Percentiles rank a stretch among this genome's conserved stretches.
phyloP scores from a whole-genome alignment of 2,888 invertebrate genomes.

The Anarsia innoxiella region DNA sequence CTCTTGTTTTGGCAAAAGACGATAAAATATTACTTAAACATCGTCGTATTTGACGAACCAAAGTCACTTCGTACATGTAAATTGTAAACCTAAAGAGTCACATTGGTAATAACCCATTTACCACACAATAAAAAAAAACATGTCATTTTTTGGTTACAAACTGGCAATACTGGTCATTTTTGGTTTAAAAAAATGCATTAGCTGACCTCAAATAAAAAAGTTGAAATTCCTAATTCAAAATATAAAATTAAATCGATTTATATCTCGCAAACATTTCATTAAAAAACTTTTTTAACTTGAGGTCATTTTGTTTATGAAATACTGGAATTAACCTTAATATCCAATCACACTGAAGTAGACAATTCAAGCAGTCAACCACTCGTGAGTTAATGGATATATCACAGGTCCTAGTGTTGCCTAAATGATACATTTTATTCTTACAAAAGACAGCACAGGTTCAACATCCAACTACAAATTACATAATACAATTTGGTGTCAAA shows the following conservation, averaged over 20 bases:
- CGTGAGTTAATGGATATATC: slow-evolving; percentile 62
- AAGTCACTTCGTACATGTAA: slow-evolving; percentile 12
- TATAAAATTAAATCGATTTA: too few species aligned
- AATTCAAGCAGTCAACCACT: slow-evolving; percentile 58
- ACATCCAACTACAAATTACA: slow-evolving; percentile 32
- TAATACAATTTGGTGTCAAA: slow-evolving; percentile 37
- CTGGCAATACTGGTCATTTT: slow-evolving; percentile 68
- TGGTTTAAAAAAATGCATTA: slow-evolving; percentile 34
- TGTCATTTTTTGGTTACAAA: slow-evolving; percentile 52
- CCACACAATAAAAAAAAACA: slow-evolving; percentile 31
- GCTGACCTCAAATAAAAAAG: slow-evolving; percentile 1
- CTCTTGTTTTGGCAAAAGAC: slow-evolving; percentile 75
- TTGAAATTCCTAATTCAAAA: neutral
- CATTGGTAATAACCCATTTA: slow-evolving; percentile 52
- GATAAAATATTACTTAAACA: slow-evolving; percentile 63
- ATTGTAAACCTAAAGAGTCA: slow-evolving; percentile 37
- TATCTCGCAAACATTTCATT: too few species aligned
- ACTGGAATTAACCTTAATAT: slow-evolving; percentile 12
- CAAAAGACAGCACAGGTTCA: slow-evolving; percentile 32
- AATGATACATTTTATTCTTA: slow-evolving; percentile 54
- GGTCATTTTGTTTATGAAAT: slow-evolving; percentile 1
- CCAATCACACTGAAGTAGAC: slow-evolving; percentile 50
- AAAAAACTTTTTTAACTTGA: slow-evolving; percentile 4
- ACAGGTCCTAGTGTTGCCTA: slow-evolving; percentile 70
- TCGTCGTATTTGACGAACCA: slow-evolving; percentile 17